Percentiles rank a stretch among this genome's conserved stretches.
phyloP scores from a whole-genome alignment of 2,797 vertebrate genomes.

The Hoplostethus atlanticus region DNA sequence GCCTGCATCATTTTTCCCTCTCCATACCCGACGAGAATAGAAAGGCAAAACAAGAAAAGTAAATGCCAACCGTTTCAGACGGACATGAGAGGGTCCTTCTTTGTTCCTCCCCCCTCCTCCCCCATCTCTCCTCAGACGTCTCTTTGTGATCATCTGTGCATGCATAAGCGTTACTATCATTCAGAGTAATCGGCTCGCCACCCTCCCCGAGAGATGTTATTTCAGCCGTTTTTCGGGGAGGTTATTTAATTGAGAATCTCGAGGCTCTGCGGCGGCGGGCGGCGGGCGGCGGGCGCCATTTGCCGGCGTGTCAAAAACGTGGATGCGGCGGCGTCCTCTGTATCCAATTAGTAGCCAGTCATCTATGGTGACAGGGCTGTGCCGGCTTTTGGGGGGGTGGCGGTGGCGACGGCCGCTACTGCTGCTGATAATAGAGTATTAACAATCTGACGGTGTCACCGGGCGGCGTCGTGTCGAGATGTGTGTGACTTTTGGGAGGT shows the following conservation, averaged over 20 bases:
- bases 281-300: no score
- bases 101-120: slow-evolving; percentile 31
- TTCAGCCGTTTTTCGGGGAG: slow-evolving; percentile 80
- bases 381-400: slow-evolving; percentile 31
- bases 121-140: slow-evolving; percentile 38
- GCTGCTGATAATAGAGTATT: slow-evolving; percentile 88
- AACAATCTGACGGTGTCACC: slow-evolving; percentile 61
- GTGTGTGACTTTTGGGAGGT: slow-evolving; percentile 26
- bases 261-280: slow-evolving; percentile 19
- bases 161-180: slow-evolving; percentile 66
- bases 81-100: slow-evolving; percentile 26
- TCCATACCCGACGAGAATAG: slow-evolving; percentile 16
- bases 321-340: slow-evolving; percentile 62
- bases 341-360: slow-evolving; percentile 91
- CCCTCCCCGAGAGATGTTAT: slow-evolving; percentile 76
- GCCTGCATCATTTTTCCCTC: slow-evolving; percentile 26
- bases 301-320: slow-evolving; percentile 43
- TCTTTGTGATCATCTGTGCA: slow-evolving; percentile 80
- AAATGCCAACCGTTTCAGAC: slow-evolving; percentile 50
- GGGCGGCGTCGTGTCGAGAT: slow-evolving; percentile 41
- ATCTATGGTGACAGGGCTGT: slow-evolving; percentile 86
- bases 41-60: slow-evolving; percentile 48
- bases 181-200: slow-evolving; percentile 83
- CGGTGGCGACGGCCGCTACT: slow-evolving; percentile 58
- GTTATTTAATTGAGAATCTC: slow-evolving; percentile 87